Evolutionary conservation across 2,888 invertebrate species (phyloP).

Genomic region (Synanthedon vespiformis): DNA sequence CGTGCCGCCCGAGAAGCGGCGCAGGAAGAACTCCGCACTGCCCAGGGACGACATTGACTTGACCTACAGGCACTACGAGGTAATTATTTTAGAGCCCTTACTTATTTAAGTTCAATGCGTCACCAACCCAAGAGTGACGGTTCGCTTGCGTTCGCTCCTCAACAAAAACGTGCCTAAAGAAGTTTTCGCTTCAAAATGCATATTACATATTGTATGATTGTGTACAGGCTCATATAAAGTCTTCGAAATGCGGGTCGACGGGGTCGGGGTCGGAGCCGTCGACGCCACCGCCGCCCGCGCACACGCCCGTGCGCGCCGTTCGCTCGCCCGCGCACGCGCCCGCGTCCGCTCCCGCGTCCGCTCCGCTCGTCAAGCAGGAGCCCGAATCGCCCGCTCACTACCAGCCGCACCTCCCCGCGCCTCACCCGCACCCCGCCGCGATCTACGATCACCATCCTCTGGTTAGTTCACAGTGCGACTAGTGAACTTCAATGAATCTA

Average conservation of each 20-base stretch:
- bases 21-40: slow-evolving; percentile 57
- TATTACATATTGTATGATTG: neutral
- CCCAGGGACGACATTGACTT: slow-evolving; percentile 51
- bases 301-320: slow-evolving; percentile 36
- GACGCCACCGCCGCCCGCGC: slow-evolving; percentile 65
- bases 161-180: neutral
- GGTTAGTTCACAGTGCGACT: slow-evolving; percentile 17
- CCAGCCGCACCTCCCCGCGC: slow-evolving; percentile 29
- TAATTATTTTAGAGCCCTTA: slow-evolving; percentile 9
- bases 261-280: slow-evolving; percentile 64
- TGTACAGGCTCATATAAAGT: slow-evolving; percentile 42
- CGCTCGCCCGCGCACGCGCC: slow-evolving; percentile 40
- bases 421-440: slow-evolving; percentile 42
- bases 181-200: too few species aligned
- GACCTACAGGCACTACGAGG: slow-evolving; percentile 57
- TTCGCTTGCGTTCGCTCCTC: too few species aligned
- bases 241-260: slow-evolving; percentile 47
- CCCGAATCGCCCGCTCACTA: slow-evolving; percentile 61
- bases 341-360: slow-evolving; percentile 1
- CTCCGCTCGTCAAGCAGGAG: slow-evolving; percentile 73
- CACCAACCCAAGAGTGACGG: too few species aligned
- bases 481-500: too few species aligned
- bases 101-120: too few species aligned
- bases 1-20: slow-evolving; percentile 48
- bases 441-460: slow-evolving; percentile 55